Percentiles rank a stretch among this genome's conserved stretches.
Conservation (phyloP, 2,797 vertebrate genomes). For the Oryzias dopingdopingensis region DNA sequence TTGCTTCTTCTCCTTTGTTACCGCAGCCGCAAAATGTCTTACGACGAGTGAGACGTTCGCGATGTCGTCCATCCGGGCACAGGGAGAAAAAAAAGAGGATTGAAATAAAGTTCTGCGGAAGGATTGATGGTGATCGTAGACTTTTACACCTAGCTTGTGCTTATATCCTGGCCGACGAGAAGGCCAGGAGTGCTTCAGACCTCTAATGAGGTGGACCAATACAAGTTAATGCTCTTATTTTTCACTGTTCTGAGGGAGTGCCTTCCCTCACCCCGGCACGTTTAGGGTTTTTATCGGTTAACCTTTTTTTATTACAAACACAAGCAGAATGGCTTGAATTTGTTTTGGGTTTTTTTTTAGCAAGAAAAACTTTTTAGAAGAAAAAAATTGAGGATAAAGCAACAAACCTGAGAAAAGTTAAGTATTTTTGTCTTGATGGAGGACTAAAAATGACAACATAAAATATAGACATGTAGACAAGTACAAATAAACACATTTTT, state of each 20-base stretch:
- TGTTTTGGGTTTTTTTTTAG: conserved; percentile 79
- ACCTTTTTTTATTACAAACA: conserved; percentile 82
- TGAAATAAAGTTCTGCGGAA: conserved; percentile 69
- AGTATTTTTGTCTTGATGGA: conserved; percentile 77
- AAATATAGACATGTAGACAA: no score
- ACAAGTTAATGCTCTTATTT: conserved; percentile 79
- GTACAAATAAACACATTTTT: no score
- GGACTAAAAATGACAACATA: not conserved
- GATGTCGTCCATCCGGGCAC: conserved; percentile 84
- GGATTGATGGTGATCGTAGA: conserved; percentile 49
- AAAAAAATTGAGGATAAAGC: conserved; percentile 63
- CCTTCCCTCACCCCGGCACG: conserved; percentile 75
- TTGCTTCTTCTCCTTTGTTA: conserved; percentile 62
- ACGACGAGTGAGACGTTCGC: conserved; percentile 72
- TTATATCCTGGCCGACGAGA: conserved; percentile 63
- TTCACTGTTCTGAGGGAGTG: conserved; percentile 74
- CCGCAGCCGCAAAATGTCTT: conserved; percentile 71
- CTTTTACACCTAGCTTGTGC: conserved; percentile 77
- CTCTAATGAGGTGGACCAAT: conserved; percentile 82
- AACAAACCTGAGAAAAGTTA: conserved; percentile 76
- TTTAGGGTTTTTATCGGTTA: conserved; percentile 84
- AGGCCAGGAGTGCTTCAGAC: conserved; percentile 82
- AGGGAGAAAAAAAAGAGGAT: conserved; percentile 72
- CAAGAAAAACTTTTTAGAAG: conserved; percentile 35
- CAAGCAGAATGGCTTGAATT: conserved; percentile 96